phyloP scores from a whole-genome alignment of 2,797 vertebrate species.

The Dipus sagitta region DNA sequence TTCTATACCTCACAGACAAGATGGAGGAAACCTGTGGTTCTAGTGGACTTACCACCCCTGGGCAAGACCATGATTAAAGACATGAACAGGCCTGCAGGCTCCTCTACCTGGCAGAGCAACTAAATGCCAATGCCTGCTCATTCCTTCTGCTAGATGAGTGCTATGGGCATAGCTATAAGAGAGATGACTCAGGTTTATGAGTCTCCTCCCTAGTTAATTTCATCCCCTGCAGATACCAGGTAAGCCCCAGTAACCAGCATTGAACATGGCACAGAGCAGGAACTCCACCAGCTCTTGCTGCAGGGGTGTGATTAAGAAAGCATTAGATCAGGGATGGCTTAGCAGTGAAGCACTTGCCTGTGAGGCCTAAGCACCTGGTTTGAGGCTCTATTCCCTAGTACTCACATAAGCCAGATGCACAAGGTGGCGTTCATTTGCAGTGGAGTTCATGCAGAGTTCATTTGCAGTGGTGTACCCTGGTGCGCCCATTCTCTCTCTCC shows the following conservation, averaged over 20 bases:
- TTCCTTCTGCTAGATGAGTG: background rate
- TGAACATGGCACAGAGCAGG: background rate
- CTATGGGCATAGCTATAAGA: fast-evolving
- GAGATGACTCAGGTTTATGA: background rate
- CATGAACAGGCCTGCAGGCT: background rate
- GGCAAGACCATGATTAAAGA: background rate
- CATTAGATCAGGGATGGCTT: no score
- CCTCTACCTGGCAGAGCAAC: background rate
- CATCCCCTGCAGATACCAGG: background rate
- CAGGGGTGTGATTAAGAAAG: background rate
- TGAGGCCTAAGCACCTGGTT: no score
- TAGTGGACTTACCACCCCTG: background rate
- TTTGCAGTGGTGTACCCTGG: no score
- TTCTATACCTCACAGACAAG: background rate
- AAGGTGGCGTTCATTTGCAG: no score
- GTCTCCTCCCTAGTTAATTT: background rate
- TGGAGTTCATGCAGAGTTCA: no score
- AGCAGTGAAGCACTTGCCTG: no score
- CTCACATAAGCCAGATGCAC: no score
- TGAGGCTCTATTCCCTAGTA: no score
- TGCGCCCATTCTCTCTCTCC: no score
- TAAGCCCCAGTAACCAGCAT: background rate
- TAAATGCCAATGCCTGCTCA: background rate
- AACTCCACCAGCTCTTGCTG: background rate
- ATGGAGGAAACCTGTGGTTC: background rate